phyloP scores from a whole-genome alignment of 2,888 invertebrate genomes.

The Agrotis segetum region DNA sequence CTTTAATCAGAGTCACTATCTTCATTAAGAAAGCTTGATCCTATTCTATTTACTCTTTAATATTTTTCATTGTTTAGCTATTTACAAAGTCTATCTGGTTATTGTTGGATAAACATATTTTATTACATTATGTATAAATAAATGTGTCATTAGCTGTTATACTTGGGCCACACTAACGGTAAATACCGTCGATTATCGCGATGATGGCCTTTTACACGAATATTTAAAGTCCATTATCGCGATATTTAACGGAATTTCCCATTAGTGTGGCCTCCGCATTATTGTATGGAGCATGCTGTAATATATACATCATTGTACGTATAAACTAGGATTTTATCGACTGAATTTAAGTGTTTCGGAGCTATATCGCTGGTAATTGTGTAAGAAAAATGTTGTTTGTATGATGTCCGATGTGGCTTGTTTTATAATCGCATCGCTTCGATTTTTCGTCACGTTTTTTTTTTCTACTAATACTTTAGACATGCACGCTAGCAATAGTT shows the following conservation, averaged over 20 bases:
- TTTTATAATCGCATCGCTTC: slow-evolving; percentile 68
- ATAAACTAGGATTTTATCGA: slow-evolving; percentile 82
- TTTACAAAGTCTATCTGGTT: slow-evolving; percentile 89
- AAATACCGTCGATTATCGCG: no score
- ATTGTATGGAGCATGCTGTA: slow-evolving; percentile 80
- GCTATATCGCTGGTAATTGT: slow-evolving; percentile 74
- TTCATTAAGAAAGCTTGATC: slow-evolving; percentile 73
- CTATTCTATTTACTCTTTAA: slow-evolving; percentile 74
- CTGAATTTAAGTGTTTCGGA: slow-evolving; percentile 82
- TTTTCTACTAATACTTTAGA: slow-evolving; percentile 61
- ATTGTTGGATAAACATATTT: slow-evolving; percentile 86
- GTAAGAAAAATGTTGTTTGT: slow-evolving; percentile 72
- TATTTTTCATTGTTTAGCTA: slow-evolving; percentile 81
- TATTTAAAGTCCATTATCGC: no score
- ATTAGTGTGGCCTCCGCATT: no score
- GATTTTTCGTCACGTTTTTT: slow-evolving; percentile 57
- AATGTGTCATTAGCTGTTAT: slow-evolving; percentile 78
- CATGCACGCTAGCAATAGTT: slow-evolving; percentile 71
- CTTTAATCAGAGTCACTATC: slow-evolving; percentile 74
- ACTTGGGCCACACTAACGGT: no score
- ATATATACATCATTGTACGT: slow-evolving; percentile 74
- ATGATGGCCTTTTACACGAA: no score
- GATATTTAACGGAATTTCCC: no score
- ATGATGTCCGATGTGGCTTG: slow-evolving; percentile 73
- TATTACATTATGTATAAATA: slow-evolving; percentile 79